Evolutionary conservation across 2,113 vertebrate species (phyloP).

Genomic region (Osmerus mordax): DNA sequence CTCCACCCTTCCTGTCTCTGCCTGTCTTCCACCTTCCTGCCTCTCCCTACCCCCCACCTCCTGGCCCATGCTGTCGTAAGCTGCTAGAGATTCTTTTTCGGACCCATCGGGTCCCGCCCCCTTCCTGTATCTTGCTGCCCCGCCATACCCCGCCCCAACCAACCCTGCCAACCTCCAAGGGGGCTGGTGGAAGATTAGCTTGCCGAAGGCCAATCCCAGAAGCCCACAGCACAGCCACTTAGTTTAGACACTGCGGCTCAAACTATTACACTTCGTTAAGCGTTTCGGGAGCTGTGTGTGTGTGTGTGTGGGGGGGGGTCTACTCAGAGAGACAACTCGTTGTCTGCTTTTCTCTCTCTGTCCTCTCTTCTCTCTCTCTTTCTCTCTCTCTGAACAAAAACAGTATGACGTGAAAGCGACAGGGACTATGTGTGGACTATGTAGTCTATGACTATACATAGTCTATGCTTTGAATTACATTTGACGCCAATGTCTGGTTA

Average conservation of each 20-base stretch:
- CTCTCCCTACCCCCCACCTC: not conserved
- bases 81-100: slow-evolving; percentile 69
- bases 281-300: slow-evolving; percentile 23
- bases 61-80: slow-evolving; percentile 47
- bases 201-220: slow-evolving; percentile 37
- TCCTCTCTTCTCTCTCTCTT: too few species aligned
- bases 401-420: too few species aligned
- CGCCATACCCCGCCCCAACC: slow-evolving; percentile 25
- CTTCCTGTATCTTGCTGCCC: slow-evolving; percentile 47
- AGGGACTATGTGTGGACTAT: too few species aligned
- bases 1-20: not conserved
- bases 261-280: slow-evolving; percentile 50
- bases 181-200: slow-evolving; percentile 62
- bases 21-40: too few species aligned
- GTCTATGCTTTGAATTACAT: too few species aligned
- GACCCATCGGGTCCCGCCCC: slow-evolving; percentile 29
- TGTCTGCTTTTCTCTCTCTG: not conserved
- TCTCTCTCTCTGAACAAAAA: too few species aligned
- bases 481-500: too few species aligned
- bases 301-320: slow-evolving; percentile 16
- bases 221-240: slow-evolving; percentile 43
- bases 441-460: too few species aligned
- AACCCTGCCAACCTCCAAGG: not conserved
- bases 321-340: not conserved
- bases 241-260: slow-evolving; percentile 44